Evolutionary conservation across 35 echinoderm and acorn worm species (phyloP).

Genomic region (Patiria miniata): DNA sequence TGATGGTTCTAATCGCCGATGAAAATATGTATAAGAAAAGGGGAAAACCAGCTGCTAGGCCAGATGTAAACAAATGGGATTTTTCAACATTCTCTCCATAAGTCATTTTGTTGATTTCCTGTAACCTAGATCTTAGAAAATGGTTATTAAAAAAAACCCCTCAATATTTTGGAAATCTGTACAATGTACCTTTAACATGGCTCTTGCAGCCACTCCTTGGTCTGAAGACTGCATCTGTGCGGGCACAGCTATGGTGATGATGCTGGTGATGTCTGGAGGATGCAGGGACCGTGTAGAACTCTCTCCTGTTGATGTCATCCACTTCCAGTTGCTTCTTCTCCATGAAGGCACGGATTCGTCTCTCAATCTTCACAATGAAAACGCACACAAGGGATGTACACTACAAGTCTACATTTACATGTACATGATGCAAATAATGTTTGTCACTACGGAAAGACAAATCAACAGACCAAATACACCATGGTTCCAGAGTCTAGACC

Average conservation of each 20-base stretch:
- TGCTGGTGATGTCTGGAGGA: neutral
- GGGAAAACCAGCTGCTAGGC: too few relatives aligned
- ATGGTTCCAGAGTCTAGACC: neutral
- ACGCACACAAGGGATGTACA: neutral
- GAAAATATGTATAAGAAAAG: too few relatives aligned
- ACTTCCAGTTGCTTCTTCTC: constrained; percentile 81
- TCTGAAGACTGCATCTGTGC: constrained; percentile 82
- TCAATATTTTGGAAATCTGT: too few relatives aligned
- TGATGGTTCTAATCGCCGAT: too few relatives aligned
- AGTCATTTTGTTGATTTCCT: too few relatives aligned
- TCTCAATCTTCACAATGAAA: constrained; percentile 59
- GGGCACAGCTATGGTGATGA: constrained; percentile 59
- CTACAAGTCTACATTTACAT: neutral
- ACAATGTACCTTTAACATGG: constrained; percentile 85
- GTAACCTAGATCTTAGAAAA: too few relatives aligned
- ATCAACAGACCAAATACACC: neutral
- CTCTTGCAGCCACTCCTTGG: constrained; percentile 67
- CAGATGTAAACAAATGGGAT: too few relatives aligned
- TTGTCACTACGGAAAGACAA: neutral
- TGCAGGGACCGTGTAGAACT: constrained; percentile 56
- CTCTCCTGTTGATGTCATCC: constrained; percentile 73
- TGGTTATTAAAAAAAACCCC: too few relatives aligned
- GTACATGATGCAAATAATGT: neutral
- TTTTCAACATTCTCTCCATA: too few relatives aligned
- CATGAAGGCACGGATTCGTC: constrained; percentile 89